A percentile compares a stretch with the other conserved stretches of the same genome.
phyloP scores from a whole-genome alignment of 2,113 vertebrate species.

The Anoura caudifer region DNA sequence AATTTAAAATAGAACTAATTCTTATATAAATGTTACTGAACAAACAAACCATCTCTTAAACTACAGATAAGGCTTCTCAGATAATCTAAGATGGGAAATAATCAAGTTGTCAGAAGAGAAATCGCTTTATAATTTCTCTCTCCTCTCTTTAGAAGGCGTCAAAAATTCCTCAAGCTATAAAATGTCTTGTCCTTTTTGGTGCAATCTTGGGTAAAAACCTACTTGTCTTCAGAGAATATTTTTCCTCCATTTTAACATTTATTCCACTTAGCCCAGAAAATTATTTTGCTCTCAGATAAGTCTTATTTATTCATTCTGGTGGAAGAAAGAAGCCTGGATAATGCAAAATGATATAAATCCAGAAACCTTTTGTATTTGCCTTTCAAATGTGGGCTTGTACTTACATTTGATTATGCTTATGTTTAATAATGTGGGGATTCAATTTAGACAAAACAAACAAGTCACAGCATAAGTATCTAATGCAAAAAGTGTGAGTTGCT shows the following conservation, averaged over 20 bases:
- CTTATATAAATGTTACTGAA: neutral
- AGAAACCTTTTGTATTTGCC: slow-evolving; percentile 51
- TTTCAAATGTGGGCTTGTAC: slow-evolving; percentile 47
- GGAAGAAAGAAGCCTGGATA: slow-evolving; percentile 36
- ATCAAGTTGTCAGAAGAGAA: neutral
- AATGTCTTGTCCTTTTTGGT: neutral
- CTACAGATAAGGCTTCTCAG: neutral
- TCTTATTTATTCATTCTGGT: slow-evolving; percentile 54
- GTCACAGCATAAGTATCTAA: neutral
- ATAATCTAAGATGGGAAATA: neutral
- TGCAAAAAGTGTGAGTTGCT: neutral
- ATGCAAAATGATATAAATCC: slow-evolving; percentile 52
- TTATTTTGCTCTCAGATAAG: slow-evolving; percentile 44
- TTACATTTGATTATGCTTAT: slow-evolving; percentile 26
- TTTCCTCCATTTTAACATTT: slow-evolving; percentile 33
- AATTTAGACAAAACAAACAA: slow-evolving; percentile 11
- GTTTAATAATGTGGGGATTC: slow-evolving; percentile 35
- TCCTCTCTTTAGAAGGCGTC: neutral
- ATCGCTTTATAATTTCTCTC: neutral
- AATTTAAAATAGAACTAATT: slow-evolving; percentile 16
- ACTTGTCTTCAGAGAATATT: neutral
- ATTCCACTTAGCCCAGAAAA: slow-evolving; percentile 23
- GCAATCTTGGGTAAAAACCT: neutral
- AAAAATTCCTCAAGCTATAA: neutral
- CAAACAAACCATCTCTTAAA: slow-evolving; percentile 5